Percentiles rank a stretch among this genome's conserved stretches.
phyloP scores from a whole-genome alignment of 2,113 vertebrate species.

The Lophotis ruficrista region DNA sequence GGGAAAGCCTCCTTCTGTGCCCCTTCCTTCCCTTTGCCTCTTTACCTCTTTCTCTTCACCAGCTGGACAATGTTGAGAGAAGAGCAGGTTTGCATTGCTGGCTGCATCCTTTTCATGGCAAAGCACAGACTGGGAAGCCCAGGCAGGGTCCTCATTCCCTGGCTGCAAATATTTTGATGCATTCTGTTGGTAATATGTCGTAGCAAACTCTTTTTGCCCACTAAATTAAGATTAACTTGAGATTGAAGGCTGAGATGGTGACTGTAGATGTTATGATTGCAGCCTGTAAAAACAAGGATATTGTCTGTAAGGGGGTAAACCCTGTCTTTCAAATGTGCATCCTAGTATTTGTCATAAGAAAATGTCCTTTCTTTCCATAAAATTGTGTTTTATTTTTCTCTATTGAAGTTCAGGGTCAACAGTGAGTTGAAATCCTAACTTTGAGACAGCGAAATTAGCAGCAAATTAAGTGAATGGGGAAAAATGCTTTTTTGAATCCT shows the following conservation, averaged over 20 bases:
- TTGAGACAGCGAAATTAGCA: background rate
- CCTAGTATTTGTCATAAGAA: background rate
- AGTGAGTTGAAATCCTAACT: background rate
- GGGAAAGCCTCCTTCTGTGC: background rate
- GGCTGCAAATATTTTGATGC: background rate
- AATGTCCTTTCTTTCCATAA: background rate
- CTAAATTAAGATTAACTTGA: background rate
- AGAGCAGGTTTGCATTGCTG: background rate
- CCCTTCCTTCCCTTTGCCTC: background rate
- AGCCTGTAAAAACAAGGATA: background rate
- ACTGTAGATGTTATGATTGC: background rate
- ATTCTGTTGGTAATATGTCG: background rate
- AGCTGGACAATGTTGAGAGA: background rate
- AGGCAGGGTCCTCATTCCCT: background rate
- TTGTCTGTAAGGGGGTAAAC: background rate
- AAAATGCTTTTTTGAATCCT: background rate
- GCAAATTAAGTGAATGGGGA: background rate
- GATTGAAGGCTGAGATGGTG: background rate
- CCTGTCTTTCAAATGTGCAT: background rate
- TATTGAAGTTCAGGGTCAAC: background rate
- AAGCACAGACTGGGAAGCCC: rapidly evolving
- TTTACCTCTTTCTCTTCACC: background rate
- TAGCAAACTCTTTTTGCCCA: background rate
- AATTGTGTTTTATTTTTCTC: background rate
- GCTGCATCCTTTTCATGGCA: background rate